Base-by-base conservation (phyloP, 2,797 vertebrate genomes). In the Peromyscus eremicus region DNA sequence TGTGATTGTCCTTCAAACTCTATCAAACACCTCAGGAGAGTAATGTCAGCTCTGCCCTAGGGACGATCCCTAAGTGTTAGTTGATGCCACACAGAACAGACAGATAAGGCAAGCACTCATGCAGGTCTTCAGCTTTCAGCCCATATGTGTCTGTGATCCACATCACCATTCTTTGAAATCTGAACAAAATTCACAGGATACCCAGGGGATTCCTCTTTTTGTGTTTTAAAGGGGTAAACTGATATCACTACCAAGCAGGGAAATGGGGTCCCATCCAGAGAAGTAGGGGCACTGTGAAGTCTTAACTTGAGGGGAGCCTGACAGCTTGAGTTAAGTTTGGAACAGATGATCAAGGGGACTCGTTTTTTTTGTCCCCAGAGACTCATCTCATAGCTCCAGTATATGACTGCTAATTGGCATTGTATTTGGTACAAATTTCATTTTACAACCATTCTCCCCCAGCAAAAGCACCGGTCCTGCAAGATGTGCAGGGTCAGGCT, bases 41-140 rank as follows among this genome's bases (percentile, higher is more conserved):
- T 2, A 16, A 68, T 19, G 29, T 34, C 29, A 37, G 21, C 2
- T 14, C 16, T 73, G 3, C 25, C 66, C 60, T 11, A 57, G 46
- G 34, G 8, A 37, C 40, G 52, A 46, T 13, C 17, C 8, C 70
- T 49, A 66, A 57, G 19, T 0, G 1, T 40, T 3, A 7, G 12
- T 62, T n/a, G 62, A 7, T 0, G 27, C 7, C 37, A 2, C 17
- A 2, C 3, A 23, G 17, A 6, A 16, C 64, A 66, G 43, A 70
- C 49, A 52, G 37, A 73, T 27, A 64, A 43, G 32, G 32, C 40
- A n/a, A 52, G 8, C 23, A 0, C 27, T 3, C 1, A 71, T 19
- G 9, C 8, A 0, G 0, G 5, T 32, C 27, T 25, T 25, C 6
- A 13, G 23, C 25, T 6, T 11, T 21, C 40, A 14, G 7, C 2